Percentiles rank a stretch among this genome's conserved stretches.
Evolutionary conservation across 53 echinoderm and acorn worm species (phyloP).

Genomic region (Astropecten irregularis): DNA sequence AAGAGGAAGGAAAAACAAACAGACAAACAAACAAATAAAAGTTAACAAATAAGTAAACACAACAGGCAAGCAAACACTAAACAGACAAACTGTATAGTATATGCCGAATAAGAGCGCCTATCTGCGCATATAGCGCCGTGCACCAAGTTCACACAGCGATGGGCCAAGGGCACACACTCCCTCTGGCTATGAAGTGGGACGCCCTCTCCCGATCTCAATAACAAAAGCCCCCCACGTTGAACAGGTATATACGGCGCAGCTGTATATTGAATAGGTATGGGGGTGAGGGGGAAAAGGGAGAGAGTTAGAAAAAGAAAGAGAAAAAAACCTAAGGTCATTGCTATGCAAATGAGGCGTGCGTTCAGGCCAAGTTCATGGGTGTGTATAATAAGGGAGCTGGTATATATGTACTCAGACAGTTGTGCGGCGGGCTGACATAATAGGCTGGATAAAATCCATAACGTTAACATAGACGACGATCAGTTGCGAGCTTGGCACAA

Average conservation of each 20-base stretch:
- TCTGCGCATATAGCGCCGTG: no score
- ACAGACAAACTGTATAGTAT: no score
- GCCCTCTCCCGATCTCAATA: constrained; percentile 26
- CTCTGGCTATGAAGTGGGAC: constrained; percentile 37
- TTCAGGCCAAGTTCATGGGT: constrained; percentile 49
- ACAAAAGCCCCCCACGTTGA: neutral
- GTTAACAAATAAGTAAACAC: no score
- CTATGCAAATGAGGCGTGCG: constrained; percentile 43
- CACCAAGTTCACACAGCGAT: no score
- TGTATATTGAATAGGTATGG: neutral
- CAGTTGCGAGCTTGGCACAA: neutral
- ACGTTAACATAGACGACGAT: neutral
- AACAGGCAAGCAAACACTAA: no score
- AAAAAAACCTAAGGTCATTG: neutral
- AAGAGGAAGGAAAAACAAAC: no score
- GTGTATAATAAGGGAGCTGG: constrained; percentile 14
- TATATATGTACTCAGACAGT: neutral
- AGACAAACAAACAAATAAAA: no score
- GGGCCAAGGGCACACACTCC: constrained; percentile 28
- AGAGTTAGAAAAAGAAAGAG: neutral
- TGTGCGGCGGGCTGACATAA: constrained; percentile 22
- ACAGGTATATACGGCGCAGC: constrained; percentile 8
- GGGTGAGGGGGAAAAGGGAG: no score
- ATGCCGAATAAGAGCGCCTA: no score
- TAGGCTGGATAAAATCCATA: constrained; percentile 2